These are phyloP conservation scores for Myocastor coypus DNA, from an alignment of 2,113 vertebrate genomes.

Conservation along the genomic window DNA sequence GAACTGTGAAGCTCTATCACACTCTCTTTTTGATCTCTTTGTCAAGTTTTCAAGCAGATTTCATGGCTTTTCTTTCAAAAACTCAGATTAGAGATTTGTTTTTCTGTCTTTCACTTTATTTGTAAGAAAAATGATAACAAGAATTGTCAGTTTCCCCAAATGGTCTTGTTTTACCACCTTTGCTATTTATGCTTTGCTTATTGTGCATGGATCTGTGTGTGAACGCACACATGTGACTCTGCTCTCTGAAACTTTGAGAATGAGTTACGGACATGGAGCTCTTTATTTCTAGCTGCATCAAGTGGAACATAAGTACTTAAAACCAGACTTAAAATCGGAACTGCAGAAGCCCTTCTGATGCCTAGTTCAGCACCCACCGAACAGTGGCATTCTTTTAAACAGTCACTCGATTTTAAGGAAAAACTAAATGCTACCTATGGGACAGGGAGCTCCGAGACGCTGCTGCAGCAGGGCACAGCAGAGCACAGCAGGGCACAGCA, in stretches of 20 bases:
- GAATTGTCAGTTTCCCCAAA: background rate
- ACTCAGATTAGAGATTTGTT: background rate
- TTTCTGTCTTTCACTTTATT: slow-evolving; percentile 11
- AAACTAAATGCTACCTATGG: background rate
- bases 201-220: background rate
- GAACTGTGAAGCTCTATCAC: background rate
- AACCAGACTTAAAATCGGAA: background rate
- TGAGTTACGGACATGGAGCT: background rate
- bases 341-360: background rate
- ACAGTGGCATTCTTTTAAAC: background rate
- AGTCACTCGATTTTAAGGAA: background rate
- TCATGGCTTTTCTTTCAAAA: background rate
- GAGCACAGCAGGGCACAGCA: background rate
- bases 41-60: background rate
- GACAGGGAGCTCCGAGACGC: background rate
- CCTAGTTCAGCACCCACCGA: background rate
- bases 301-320: background rate
- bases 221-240: background rate
- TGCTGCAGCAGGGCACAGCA: background rate
- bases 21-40: background rate
- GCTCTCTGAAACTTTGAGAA: background rate
- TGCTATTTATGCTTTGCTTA: background rate
- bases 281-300: background rate
- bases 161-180: background rate
- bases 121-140: background rate